Evolutionary conservation across 2,888 invertebrate species (phyloP).

Genomic region (Hydrotaea cyrtoneurina): DNA sequence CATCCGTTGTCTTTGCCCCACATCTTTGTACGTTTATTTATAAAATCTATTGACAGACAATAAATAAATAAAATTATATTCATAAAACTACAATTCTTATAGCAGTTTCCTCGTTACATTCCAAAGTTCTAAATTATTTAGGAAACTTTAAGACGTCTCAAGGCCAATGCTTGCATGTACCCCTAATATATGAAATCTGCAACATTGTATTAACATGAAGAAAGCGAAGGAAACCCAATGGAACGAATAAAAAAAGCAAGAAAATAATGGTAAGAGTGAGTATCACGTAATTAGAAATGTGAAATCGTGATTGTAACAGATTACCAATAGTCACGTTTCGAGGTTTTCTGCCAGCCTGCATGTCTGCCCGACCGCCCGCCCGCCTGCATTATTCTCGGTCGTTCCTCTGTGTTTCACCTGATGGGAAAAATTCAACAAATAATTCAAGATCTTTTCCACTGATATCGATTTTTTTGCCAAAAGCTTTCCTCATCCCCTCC

Average conservation of each 20-base stretch:
- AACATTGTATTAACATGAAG: not conserved
- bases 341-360: not conserved
- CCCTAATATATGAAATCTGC: not conserved
- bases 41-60: too few species aligned
- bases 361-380: not conserved
- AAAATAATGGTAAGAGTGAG: slow-evolving; percentile 2
- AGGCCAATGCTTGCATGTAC: too few species aligned
- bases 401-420: not conserved
- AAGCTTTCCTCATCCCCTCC: not conserved
- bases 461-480: slow-evolving; percentile 5
- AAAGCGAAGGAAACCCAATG: not conserved
- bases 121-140: too few species aligned
- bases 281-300: slow-evolving; percentile 39
- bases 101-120: too few species aligned
- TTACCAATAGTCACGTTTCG: slow-evolving; percentile 65
- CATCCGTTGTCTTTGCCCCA: too few species aligned
- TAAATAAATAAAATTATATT: too few species aligned
- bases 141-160: too few species aligned
- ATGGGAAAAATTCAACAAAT: not conserved
- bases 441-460: not conserved
- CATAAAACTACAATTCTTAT: too few species aligned
- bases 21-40: too few species aligned
- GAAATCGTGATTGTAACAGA: slow-evolving; percentile 63
- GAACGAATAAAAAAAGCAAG: not conserved
- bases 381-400: not conserved